Evolutionary conservation across 2,113 vertebrate species (phyloP), one percentile per base, ranked within the genome.

Genomic region (Hippolais icterina): DNA sequence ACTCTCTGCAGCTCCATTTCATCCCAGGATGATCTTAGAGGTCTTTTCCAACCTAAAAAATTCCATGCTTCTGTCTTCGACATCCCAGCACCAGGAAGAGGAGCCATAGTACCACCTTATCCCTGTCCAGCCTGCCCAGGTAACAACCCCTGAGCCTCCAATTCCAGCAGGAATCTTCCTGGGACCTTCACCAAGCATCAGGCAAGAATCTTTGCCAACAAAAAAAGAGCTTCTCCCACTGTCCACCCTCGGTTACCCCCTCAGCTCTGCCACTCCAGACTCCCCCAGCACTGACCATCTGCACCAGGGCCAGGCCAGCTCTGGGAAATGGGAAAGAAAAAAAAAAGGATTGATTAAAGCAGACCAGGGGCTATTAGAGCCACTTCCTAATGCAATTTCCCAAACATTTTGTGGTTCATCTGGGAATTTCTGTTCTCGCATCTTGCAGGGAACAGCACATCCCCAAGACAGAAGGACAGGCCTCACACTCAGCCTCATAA

Each of bases 61-160:
- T 9, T 70, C 56, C 41, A 4, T 1, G 2, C 1, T 79, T 29
- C 23, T 17, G 8, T 47, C 56, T 54, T 0, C 0, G 39, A 13
- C 10, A n/a, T 28, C 18, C 35, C 64, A 53, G 82, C 47, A 53
- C 4, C 15, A 10, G 33, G 37, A 50, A 8, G 33, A 54, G 44
- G 12, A 5, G 14, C 19, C 69, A 35, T 11, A 49, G 66, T 41
- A 31, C 6, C 37, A 35, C 28, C 15, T 6, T 37, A 41, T 33
- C 37, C 52, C 29, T 44, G 44, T 63, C 57, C 16, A 23, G 18
- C 16, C 28, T 27, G 39, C 16, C n/a, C 65, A 27, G 25, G 29
- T 33, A 41, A 19, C 53, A 41, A 28, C 14, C 46, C 41, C 68
- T 8, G 68, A 56, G 24, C n/a, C 57, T 31, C n/a, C 12, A 71